A percentile compares a stretch with the other conserved stretches of the same genome.
Conservation (phyloP, 2,113 vertebrate genomes). For the Brachyhypopomus gauderio region DNA sequence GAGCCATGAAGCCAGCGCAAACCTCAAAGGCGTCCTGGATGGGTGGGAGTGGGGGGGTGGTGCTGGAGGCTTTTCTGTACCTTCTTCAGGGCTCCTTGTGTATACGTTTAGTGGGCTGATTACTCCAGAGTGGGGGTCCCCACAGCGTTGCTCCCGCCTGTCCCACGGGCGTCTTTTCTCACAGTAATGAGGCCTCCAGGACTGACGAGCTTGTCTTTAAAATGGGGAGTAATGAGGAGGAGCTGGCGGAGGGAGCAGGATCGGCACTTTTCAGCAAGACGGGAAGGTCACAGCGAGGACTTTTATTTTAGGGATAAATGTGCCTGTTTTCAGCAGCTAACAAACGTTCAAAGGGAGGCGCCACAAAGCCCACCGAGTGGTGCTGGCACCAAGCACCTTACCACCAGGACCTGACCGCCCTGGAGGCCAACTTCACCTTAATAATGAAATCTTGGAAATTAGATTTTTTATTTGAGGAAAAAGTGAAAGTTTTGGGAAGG, state of each 20-base stretch:
- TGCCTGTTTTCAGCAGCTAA: constrained; percentile 71
- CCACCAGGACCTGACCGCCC: constrained; percentile 60
- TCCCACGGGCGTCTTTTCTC: constrained; percentile 80
- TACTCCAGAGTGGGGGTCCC: constrained; percentile 73
- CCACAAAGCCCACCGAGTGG: constrained; percentile 69
- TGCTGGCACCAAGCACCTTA: constrained; percentile 58
- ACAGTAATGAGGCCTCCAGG: constrained; percentile 81
- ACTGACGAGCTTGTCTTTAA: constrained; percentile 75
- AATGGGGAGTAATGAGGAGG: constrained; percentile 75
- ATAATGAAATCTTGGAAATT: constrained; percentile 46
- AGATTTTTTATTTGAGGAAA: constrained; percentile 37
- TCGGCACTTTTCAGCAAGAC: constrained; percentile 71
- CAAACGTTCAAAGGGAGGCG: constrained; percentile 71
- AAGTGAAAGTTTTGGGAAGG: constrained; percentile 31
- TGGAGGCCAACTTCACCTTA: constrained; percentile 47
- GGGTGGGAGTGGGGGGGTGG: constrained; percentile 64
- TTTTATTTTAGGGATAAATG: constrained; percentile 76
- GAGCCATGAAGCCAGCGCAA: constrained; percentile 66
- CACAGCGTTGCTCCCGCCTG: constrained; percentile 68
- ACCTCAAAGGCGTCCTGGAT: constrained; percentile 77
- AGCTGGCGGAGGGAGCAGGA: constrained; percentile 75
- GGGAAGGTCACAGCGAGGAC: constrained; percentile 75
- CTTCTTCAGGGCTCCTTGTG: constrained; percentile 69
- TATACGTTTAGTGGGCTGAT: constrained; percentile 63
- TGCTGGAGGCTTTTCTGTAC: constrained; percentile 63